Evolutionary conservation across 2,113 vertebrate genomes (phyloP), one percentile per base, ranked within the genome.

Genomic region (Coturnix japonica): DNA sequence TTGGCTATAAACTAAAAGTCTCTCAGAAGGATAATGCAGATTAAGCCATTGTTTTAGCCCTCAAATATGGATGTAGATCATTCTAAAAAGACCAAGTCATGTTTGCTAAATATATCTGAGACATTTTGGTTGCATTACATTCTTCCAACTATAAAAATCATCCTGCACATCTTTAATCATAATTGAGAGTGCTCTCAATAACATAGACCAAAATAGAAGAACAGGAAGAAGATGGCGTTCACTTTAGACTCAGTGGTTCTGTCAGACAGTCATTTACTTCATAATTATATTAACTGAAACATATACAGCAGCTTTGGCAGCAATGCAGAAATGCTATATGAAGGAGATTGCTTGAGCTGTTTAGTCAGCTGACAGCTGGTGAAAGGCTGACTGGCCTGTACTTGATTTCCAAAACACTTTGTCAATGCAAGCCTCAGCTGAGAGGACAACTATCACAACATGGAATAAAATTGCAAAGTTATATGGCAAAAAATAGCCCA

Each of bases 251-350:
- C 35, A 33, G 35, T 37, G 70, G 47, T 75, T 94, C 79, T 72
- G 14, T 69, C 81, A 93, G 65, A 64, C 53, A 81, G 30, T 57
- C 49, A 81, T 76, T 93, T 53, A 78, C 44, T 69, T 56, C 49
- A 85, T 81, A 93, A 90, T 64, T 93, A 16, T 71, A 88, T 92
- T 93, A 94, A 84, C 65, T 46, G 85, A 90, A 93, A 90, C 49
- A 88, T 53, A 69, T 31, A 72, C 70, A 78, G 92, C 37, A 86
- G 80, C 53, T 90, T 49, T 88, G 90, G 92, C 83, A 81, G 61
- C 51, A 90, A 17, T 72, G 66, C 63, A 94, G 88, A 86, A 95
- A 92, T 41, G n/a, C 35, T 69, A 88, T 5, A 83, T 65, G 23
- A 44, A 71, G 70, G 44, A 93, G 65, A 69, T 18, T 63, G 46